phyloP scores from a whole-genome alignment of 2,888 invertebrate species.

The Leucophora obtusa region DNA sequence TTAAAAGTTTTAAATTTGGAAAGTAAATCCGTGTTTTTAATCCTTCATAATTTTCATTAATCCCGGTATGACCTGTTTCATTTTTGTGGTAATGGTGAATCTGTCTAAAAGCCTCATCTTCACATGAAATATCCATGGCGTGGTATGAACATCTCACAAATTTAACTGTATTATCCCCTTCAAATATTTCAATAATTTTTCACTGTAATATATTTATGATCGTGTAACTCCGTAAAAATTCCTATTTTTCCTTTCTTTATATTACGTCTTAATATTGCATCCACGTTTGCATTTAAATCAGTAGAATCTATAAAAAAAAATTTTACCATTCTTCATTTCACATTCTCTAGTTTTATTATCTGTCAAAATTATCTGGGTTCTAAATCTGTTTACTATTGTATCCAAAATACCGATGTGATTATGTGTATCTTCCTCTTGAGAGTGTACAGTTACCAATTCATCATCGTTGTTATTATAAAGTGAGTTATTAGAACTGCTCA shows the following conservation, averaged over 20 bases:
- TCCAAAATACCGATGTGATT: slow-evolving; percentile 40
- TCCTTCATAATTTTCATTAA: no score
- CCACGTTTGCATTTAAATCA: slow-evolving; percentile 39
- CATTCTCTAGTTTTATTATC: slow-evolving; percentile 32
- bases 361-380: slow-evolving; percentile 44
- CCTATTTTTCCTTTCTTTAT: slow-evolving; percentile 42
- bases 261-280: slow-evolving; percentile 40
- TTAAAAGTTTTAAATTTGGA: slow-evolving; percentile 46
- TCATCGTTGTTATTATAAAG: slow-evolving; percentile 34
- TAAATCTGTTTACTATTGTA: slow-evolving; percentile 39
- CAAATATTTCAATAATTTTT: slow-evolving; percentile 53
- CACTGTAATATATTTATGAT: slow-evolving; percentile 53
- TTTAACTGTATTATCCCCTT: slow-evolving; percentile 36
- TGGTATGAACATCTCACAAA: slow-evolving; percentile 57
- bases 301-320: slow-evolving; percentile 25
- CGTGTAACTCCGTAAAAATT: slow-evolving; percentile 47
- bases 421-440: slow-evolving; percentile 32
- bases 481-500: neutral
- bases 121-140: slow-evolving; percentile 51
- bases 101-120: slow-evolving; percentile 57
- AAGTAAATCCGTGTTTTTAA: slow-evolving; percentile 53
- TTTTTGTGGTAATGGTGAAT: slow-evolving; percentile 56
- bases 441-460: slow-evolving; percentile 27
- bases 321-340: slow-evolving; percentile 26
- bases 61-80: slow-evolving; percentile 61